Conservation (phyloP, 2,113 vertebrate species). For the Shinisaurus crocodilurus region DNA sequence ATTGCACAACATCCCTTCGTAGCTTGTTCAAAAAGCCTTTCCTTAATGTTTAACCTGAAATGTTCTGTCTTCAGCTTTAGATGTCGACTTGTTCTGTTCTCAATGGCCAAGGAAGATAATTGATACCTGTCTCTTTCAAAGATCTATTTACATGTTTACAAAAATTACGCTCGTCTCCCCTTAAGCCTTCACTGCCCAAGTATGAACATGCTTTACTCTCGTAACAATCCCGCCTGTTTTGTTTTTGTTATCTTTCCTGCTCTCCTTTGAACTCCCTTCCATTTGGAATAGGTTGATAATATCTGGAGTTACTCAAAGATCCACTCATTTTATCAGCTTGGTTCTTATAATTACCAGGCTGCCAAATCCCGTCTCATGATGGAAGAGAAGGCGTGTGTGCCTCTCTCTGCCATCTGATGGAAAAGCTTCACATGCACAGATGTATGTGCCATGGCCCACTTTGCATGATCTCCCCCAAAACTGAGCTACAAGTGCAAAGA, state of each 20-base stretch:
- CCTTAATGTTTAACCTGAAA: conserved; percentile 37
- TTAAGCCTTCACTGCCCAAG: conserved; percentile 33
- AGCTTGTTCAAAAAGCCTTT: neutral
- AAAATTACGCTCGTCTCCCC: conserved; percentile 24
- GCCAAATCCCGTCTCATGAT: neutral
- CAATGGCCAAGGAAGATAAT: conserved; percentile 44
- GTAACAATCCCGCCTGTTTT: conserved; percentile 45
- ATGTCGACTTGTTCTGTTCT: conserved; percentile 28
- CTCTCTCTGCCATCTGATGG: neutral
- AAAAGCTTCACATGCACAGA: neutral
- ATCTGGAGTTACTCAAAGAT: neutral
- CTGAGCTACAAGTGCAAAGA: neutral
- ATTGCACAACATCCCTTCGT: conserved; percentile 28
- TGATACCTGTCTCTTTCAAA: neutral
- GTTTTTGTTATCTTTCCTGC: conserved; percentile 55
- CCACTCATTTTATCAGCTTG: neutral
- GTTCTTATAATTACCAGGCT: neutral
- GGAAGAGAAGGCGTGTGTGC: neutral
- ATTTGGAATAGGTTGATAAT: neutral
- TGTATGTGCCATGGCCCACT: neutral
- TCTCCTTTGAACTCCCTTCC: conserved; percentile 56
- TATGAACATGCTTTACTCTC: conserved; percentile 53
- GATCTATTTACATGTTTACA: conserved; percentile 14
- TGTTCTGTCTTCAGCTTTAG: conserved; percentile 19
- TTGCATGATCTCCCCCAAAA: neutral